Conservation (phyloP, 1,140 invertebrate genomes). For the Babylonia areolata region DNA sequence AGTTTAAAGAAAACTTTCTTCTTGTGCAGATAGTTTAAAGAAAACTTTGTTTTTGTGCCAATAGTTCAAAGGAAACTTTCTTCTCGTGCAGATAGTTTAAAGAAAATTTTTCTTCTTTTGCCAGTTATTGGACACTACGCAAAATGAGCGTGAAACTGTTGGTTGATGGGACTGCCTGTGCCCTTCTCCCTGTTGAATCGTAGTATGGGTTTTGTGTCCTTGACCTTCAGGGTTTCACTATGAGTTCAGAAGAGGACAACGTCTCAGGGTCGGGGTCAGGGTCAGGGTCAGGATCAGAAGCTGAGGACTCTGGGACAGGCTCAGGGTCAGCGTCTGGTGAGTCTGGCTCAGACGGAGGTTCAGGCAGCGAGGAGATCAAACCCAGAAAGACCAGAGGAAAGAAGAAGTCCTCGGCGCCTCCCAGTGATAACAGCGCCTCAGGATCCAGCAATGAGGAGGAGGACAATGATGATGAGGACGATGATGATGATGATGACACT, state of each 20-base stretch:
- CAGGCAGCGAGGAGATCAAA: neutral
- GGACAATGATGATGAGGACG: no score
- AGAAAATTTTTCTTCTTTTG: no score
- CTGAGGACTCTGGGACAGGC: neutral
- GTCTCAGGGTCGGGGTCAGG: neutral
- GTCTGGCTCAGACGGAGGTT: neutral
- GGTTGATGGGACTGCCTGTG: no score
- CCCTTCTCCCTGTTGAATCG: no score
- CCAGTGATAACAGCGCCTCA: neutral
- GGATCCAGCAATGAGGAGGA: constrained; percentile 12
- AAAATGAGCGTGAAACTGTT: no score
- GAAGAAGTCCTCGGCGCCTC: neutral
- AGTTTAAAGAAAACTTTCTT: no score
- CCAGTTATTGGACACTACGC: no score
- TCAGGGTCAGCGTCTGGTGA: neutral
- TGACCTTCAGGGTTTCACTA: neutral
- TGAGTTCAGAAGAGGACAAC: constrained; percentile 29
- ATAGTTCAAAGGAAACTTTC: no score
- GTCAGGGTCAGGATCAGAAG: constrained; percentile 12
- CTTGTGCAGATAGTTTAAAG: no score
- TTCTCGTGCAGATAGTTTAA: no score
- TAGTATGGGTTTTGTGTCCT: no score
- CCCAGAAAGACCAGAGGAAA: neutral
- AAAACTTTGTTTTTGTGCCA: no score
- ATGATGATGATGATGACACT: neutral